Evolutionary conservation across 2,113 vertebrate genomes (phyloP), one percentile per base, ranked within the genome.

Genomic region (Erythrocebus patas): DNA sequence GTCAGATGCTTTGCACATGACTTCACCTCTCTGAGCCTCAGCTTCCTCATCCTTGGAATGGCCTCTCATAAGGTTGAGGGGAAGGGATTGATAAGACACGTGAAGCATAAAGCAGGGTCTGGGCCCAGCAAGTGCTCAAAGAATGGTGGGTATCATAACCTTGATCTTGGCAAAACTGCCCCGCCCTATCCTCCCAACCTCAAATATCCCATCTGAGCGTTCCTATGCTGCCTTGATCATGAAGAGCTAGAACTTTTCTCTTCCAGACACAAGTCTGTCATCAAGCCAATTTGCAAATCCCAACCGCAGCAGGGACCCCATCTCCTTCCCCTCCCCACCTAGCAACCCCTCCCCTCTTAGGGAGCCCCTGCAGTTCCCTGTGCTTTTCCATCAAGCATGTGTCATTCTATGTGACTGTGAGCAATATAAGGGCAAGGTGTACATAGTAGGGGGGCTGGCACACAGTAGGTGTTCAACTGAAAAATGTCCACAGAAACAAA

Each of bases 141-240:
- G 40, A 45, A 57, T 0, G 16, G 57, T 23, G n/a, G n/a, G 25
- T 20, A 2, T 27, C 0, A 0, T 13, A 40, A 73, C 48, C 59
- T 57, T 59, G 66, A 90, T 11, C 5, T 23, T 43, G 73, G 75
- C 9, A 32, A 4, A 64, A 8, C 20, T 3, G 1, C 17, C 43
- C 6, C 5, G 4, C 3, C 50, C 50, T 48, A 43, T 11, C 20
- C 50, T 6, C 30, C 20, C 4, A 27, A 22, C 25, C 10, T 13
- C 9, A 12, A 55, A 5, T 10, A 45, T 8, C 38, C 27, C 43
- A 5, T 18, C 6, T 25, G 89, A 84, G 72, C 32, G 17, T 59
- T 66, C 22, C 72, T 8, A 35, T 64, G 64, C 23, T 40, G 76
- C 48, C 59, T n/a, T 40, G 2, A 1, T 27, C 35, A 18, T 8